phyloP scores from a whole-genome alignment of 2,888 invertebrate genomes.

The Schizaphis graminum region DNA sequence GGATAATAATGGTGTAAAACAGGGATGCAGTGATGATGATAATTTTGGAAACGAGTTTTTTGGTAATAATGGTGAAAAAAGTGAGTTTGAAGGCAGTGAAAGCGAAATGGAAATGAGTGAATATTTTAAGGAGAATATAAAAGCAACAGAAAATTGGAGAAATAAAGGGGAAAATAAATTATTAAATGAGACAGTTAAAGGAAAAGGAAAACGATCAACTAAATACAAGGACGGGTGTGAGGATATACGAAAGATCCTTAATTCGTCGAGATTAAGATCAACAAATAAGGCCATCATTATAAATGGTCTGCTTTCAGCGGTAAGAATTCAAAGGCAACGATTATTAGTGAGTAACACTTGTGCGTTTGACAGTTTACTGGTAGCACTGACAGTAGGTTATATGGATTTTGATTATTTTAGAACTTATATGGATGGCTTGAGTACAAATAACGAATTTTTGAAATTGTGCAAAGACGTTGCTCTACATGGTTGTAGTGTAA shows the following conservation, averaged over 20 bases:
- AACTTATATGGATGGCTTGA: background rate
- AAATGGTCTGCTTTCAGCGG: background rate
- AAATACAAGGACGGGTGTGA: background rate
- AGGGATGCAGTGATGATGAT: background rate
- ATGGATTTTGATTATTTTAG: background rate
- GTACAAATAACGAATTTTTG: background rate
- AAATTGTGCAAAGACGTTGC: background rate
- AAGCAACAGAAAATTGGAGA: slow-evolving; percentile 9
- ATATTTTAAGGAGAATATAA: background rate
- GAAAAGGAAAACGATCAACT: background rate
- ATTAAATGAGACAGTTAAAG: background rate
- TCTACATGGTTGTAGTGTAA: background rate
- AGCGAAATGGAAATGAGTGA: background rate
- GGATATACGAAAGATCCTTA: background rate
- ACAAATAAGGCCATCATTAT: background rate
- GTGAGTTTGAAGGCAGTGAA: background rate
- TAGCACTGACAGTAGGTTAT: background rate
- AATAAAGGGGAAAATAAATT: background rate
- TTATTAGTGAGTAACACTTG: background rate
- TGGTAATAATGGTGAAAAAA: background rate
- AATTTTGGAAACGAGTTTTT: too few species aligned
- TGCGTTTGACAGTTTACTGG: background rate
- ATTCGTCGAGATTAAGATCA: background rate
- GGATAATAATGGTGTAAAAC: background rate
- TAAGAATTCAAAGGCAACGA: background rate